These are phyloP conservation scores for Percopsis transmontana DNA, from an alignment of 2,113 vertebrate genomes.

Conservation along the genomic window DNA sequence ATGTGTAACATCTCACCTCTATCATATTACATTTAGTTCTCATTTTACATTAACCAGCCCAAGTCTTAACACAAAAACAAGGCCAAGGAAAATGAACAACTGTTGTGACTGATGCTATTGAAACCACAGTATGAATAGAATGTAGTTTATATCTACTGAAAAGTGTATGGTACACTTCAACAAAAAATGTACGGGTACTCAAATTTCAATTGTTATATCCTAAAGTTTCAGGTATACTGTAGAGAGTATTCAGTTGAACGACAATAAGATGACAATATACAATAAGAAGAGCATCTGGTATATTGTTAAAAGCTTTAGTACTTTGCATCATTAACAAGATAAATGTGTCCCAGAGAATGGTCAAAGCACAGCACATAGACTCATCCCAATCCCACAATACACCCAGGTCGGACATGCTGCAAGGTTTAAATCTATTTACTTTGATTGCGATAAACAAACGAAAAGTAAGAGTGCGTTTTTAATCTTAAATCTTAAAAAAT, in stretches of 20 bases:
- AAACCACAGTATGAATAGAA: not conserved
- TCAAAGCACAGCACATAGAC: conserved; percentile 55
- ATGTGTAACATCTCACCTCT: conserved; percentile 45
- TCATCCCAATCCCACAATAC: conserved; percentile 45
- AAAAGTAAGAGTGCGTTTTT: conserved; percentile 1
- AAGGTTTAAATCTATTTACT: conserved; percentile 35
- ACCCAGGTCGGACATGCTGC: conserved; percentile 33
- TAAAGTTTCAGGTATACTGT: not conserved
- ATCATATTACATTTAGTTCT: conserved; percentile 60
- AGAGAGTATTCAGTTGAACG: conserved; percentile 2
- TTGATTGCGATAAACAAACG: conserved; percentile 37
- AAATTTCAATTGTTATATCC: not conserved
- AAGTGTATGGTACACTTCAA: not conserved
- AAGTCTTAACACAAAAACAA: conserved; percentile 32
- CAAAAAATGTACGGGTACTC: too few relatives aligned
- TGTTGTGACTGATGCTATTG: conserved; percentile 2
- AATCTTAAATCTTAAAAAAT: too few relatives aligned
- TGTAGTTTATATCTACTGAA: not conserved
- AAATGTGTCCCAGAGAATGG: conserved; percentile 59
- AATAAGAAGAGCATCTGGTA: conserved; percentile 67
- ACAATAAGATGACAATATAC: conserved; percentile 28
- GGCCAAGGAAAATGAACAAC: conserved; percentile 18
- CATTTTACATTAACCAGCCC: conserved; percentile 50
- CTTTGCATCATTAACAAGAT: conserved; percentile 68
- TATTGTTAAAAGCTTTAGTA: conserved; percentile 49